Conservation (phyloP, 2,888 invertebrate genomes). For the Drosophila fulvimacula region DNA sequence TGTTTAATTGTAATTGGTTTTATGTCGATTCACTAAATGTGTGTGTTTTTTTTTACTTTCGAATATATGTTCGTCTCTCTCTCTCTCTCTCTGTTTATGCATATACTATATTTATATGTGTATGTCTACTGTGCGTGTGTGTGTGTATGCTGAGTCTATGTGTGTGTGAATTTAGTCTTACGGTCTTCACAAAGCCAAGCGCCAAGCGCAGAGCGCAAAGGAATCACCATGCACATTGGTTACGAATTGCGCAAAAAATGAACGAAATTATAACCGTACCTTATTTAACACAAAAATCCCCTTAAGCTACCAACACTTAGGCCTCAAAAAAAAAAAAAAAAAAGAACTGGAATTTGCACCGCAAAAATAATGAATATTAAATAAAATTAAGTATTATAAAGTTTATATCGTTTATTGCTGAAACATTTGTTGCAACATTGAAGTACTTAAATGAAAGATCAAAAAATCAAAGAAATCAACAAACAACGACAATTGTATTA, state of each 20-base stretch:
- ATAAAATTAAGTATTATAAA: conserved; percentile 31
- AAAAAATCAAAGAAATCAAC: conserved; percentile 17
- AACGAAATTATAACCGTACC: conserved; percentile 14
- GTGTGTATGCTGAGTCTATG: conserved; percentile 28
- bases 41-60: conserved; percentile 58
- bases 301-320: conserved; percentile 27
- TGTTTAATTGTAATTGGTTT: conserved; percentile 73
- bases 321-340: conserved; percentile 32
- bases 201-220: conserved; percentile 36
- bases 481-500: conserved; percentile 65
- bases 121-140: conserved; percentile 53
- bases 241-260: conserved; percentile 46
- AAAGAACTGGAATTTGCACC: conserved; percentile 76
- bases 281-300: conserved; percentile 8
- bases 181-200: conserved; percentile 46
- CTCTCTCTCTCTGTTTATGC: conserved; percentile 37
- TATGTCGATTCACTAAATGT: conserved; percentile 75
- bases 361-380: conserved; percentile 6
- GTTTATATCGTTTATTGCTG: conserved; percentile 37
- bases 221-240: conserved; percentile 60
- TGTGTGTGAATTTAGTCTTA: conserved; percentile 48
- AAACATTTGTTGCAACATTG: conserved; percentile 80
- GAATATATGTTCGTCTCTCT: conserved; percentile 54
- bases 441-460: conserved; percentile 66
- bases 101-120: conserved; percentile 58